phyloP scores from a whole-genome alignment of 2,797 vertebrate species.

The Eupleurogrammus muticus region DNA sequence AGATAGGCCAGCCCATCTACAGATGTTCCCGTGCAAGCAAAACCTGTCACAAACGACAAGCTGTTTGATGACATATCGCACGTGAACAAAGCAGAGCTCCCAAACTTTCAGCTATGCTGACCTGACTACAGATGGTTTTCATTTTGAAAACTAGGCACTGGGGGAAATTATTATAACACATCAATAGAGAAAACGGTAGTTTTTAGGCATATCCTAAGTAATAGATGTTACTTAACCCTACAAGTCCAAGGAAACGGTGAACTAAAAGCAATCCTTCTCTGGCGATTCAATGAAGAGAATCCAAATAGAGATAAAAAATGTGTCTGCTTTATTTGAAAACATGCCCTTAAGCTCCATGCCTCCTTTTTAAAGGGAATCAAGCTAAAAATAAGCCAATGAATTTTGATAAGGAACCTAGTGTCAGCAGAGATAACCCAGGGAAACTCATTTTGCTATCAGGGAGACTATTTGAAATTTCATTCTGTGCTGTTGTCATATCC shows the following conservation, averaged over 20 bases:
- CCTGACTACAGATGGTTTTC: not conserved
- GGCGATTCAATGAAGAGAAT: slow-evolving; percentile 58
- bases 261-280: slow-evolving; percentile 25
- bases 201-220: not conserved
- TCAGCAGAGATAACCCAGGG: slow-evolving; percentile 76
- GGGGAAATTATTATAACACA: not conserved
- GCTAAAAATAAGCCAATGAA: slow-evolving; percentile 76
- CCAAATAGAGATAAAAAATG: slow-evolving; percentile 53
- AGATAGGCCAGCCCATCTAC: slow-evolving; percentile 30
- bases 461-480: slow-evolving; percentile 76
- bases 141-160: not conserved
- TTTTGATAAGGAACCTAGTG: slow-evolving; percentile 76
- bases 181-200: not conserved
- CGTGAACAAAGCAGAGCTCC: slow-evolving; percentile 6
- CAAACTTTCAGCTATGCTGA: not conserved
- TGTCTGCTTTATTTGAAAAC: slow-evolving; percentile 72
- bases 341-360: slow-evolving; percentile 60
- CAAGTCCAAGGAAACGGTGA: slow-evolving; percentile 26
- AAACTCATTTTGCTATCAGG: slow-evolving; percentile 79
- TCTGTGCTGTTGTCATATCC: slow-evolving; percentile 73
- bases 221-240: slow-evolving; percentile 24
- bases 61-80: slow-evolving; percentile 21
- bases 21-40: slow-evolving; percentile 19
- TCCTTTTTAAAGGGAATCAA: slow-evolving; percentile 70
- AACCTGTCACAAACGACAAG: slow-evolving; percentile 14